Evolutionary conservation across 2,113 vertebrate species (phyloP).

Genomic region (Tachysurus vachellii): DNA sequence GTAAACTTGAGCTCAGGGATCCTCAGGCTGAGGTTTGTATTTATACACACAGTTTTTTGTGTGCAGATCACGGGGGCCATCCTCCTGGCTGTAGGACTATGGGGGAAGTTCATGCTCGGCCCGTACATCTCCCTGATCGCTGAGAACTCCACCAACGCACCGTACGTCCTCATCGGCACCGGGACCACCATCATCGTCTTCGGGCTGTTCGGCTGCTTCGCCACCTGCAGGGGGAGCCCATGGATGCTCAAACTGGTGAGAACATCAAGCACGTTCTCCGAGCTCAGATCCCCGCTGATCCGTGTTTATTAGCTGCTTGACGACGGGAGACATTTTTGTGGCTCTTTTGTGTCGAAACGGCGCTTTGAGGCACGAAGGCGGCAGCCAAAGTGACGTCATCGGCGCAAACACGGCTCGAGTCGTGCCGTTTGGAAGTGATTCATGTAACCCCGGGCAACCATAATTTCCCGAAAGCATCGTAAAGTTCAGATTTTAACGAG

Average conservation of each 20-base stretch:
- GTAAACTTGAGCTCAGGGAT: not conserved
- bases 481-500: not conserved
- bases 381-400: not conserved
- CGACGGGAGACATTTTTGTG: not conserved
- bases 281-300: not conserved
- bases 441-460: not conserved
- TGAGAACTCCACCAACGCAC: constrained; percentile 98
- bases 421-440: not conserved
- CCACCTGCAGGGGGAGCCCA: constrained; percentile 96
- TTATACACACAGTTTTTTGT: constrained; percentile 27
- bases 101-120: constrained; percentile 96
- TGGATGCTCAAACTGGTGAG: constrained; percentile 99
- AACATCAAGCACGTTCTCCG: not conserved
- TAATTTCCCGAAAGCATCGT: not conserved
- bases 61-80: constrained; percentile 95
- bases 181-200: constrained; percentile 96
- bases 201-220: constrained; percentile 96
- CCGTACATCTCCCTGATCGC: constrained; percentile 97
- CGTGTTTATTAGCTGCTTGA: not conserved
- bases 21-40: not conserved
- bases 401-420: not conserved
- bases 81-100: constrained; percentile 93
- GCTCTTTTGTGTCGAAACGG: not conserved
- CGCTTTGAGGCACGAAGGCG: not conserved
- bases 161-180: constrained; percentile 95